These are phyloP conservation scores for Anhinga rufa DNA, from an alignment of 2,113 vertebrate genomes.

Conservation along the genomic window DNA sequence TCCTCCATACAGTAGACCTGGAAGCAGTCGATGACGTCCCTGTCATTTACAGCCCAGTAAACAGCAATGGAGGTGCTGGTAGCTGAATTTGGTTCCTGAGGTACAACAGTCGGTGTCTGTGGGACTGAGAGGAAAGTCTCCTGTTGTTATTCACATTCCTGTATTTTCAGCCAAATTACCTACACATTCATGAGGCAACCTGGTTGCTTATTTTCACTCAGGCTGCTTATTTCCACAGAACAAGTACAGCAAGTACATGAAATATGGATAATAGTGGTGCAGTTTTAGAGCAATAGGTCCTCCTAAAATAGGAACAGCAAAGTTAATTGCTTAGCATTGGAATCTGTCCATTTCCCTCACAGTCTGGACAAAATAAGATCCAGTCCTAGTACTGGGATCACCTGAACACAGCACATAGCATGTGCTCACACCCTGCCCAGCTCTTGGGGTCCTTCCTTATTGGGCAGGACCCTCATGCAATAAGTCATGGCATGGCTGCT, in stretches of 20 bases:
- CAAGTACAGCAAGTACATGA: background rate
- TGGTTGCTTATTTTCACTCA: background rate
- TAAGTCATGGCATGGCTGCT: background rate
- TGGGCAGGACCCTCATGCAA: background rate
- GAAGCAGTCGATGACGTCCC: constrained; percentile 90
- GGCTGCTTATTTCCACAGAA: background rate
- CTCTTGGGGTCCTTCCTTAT: background rate
- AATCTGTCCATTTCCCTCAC: background rate
- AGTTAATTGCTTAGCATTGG: background rate
- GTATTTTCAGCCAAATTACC: background rate
- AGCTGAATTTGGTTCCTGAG: constrained; percentile 88
- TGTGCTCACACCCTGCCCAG: background rate
- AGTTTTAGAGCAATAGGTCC: background rate
- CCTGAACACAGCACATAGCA: rapidly evolving
- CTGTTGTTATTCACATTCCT: background rate
- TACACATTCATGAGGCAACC: background rate
- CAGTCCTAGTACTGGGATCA: background rate
- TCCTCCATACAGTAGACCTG: constrained; percentile 97
- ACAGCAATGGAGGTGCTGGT: constrained; percentile 87
- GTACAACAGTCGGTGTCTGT: constrained; percentile 81
- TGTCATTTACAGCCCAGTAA: constrained; percentile 88
- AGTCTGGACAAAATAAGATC: background rate
- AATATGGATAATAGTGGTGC: background rate
- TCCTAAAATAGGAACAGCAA: background rate
- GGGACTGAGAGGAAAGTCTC: constrained; percentile 76